Evolutionary conservation across 2,797 vertebrate genomes (phyloP).

Genomic region (Pangasius sanitwongsei): DNA sequence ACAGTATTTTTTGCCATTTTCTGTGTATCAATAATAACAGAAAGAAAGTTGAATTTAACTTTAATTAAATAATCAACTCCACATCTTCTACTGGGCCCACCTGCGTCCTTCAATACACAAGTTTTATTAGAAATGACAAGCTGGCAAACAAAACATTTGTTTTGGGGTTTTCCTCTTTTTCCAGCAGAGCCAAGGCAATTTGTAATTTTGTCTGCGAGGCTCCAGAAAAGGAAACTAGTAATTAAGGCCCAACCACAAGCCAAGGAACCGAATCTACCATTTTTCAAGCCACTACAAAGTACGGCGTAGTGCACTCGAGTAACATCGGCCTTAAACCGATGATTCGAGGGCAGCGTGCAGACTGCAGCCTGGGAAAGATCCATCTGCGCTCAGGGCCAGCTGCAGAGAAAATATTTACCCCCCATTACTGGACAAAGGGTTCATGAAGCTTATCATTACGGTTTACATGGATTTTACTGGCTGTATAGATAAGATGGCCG

Average conservation of each 20-base stretch:
- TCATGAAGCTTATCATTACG: background rate
- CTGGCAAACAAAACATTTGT: constrained; percentile 40
- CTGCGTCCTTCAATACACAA: background rate
- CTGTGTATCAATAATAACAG: background rate
- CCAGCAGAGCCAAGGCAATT: constrained; percentile 53
- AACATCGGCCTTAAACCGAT: constrained; percentile 19
- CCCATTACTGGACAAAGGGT: background rate
- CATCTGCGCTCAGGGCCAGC: constrained; percentile 32
- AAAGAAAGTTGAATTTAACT: background rate
- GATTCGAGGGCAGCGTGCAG: background rate
- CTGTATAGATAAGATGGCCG: background rate
- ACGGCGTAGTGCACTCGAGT: constrained; percentile 1
- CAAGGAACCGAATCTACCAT: constrained; percentile 29
- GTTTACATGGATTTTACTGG: background rate
- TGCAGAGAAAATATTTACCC: background rate
- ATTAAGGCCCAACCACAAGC: constrained; percentile 52
- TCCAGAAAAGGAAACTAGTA: constrained; percentile 55
- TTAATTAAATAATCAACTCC: background rate
- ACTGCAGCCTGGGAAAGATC: constrained; percentile 32
- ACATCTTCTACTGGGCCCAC: background rate
- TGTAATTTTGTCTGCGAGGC: constrained; percentile 56
- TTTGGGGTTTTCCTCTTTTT: constrained; percentile 41
- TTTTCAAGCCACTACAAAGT: constrained; percentile 54
- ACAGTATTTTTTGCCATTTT: background rate
- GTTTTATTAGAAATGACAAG: constrained; percentile 5